Conservation (phyloP, 2,888 invertebrate genomes). For the Dusona sp. region DNA sequence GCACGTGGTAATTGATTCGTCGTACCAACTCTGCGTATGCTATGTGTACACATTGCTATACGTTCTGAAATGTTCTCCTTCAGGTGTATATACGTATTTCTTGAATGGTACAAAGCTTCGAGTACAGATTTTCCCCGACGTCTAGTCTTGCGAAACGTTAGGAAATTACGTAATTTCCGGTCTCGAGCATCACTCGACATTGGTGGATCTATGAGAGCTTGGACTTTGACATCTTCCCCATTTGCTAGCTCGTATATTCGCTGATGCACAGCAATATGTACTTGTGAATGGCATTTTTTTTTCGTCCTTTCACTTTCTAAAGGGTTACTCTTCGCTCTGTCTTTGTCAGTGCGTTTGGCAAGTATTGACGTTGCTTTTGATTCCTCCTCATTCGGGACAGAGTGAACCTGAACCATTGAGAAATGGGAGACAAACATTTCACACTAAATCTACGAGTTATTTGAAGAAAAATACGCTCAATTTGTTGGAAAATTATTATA, state of each 20-base stretch:
- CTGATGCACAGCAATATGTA: constrained; percentile 7
- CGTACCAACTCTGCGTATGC: constrained; percentile 22
- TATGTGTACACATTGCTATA: constrained; percentile 26
- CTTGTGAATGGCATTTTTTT: constrained; percentile 30
- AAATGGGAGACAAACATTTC: neutral
- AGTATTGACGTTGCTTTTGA: neutral
- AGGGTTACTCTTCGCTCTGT: constrained; percentile 4
- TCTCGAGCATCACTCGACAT: constrained; percentile 60
- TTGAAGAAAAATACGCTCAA: neutral
- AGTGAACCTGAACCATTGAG: neutral
- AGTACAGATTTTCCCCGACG: constrained; percentile 46
- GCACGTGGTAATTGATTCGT: constrained; percentile 76
- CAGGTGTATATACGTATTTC: neutral
- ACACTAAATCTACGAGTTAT: neutral
- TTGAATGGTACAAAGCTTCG: constrained; percentile 58
- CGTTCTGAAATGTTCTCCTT: constrained; percentile 30
- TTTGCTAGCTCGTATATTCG: constrained; percentile 29
- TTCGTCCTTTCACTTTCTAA: neutral
- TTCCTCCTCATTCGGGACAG: neutral
- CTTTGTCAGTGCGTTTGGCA: constrained; percentile 25
- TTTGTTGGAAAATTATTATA: neutral
- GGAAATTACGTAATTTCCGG: constrained; percentile 83
- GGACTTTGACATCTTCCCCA: constrained; percentile 38
- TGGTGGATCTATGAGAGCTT: constrained; percentile 55
- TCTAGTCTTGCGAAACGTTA: constrained; percentile 71